phyloP scores from a whole-genome alignment of 2,797 vertebrate genomes.

The Lophura swinhoii region DNA sequence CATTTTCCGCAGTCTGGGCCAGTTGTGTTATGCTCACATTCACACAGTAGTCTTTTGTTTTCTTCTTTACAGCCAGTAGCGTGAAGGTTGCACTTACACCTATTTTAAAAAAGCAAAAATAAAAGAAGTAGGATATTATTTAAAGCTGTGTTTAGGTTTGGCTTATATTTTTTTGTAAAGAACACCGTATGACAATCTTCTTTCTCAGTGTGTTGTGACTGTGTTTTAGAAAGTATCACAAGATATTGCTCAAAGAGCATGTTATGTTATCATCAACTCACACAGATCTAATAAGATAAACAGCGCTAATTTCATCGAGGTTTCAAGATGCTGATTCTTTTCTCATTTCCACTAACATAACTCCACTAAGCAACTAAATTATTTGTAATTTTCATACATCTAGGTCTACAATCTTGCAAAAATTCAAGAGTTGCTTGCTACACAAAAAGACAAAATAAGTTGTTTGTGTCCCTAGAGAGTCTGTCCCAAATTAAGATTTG shows the following conservation, averaged over 20 bases:
- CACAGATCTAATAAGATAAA: slow-evolving; percentile 14
- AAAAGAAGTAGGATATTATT: slow-evolving; percentile 56
- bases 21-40: slow-evolving; percentile 99
- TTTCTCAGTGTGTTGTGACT: not conserved
- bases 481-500: not conserved
- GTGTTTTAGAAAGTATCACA: not conserved
- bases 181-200: not conserved
- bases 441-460: not conserved
- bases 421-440: not conserved
- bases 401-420: not conserved
- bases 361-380: not conserved
- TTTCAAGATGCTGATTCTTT: not conserved
- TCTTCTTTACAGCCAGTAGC: slow-evolving; percentile 95
- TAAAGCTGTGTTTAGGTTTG: slow-evolving; percentile 23
- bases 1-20: slow-evolving; percentile 98
- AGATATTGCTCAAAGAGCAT: not conserved
- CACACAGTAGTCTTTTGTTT: slow-evolving; percentile 94
- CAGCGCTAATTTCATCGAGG: not conserved
- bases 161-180: not conserved
- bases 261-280: not conserved
- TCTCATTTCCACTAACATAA: not conserved
- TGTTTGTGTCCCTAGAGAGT: not conserved
- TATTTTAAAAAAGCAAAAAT: slow-evolving; percentile 72
- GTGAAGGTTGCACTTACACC: slow-evolving; percentile 99
- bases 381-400: not conserved